Base-by-base conservation (phyloP, 2,888 invertebrate species). In the Rosalia funebris region DNA sequence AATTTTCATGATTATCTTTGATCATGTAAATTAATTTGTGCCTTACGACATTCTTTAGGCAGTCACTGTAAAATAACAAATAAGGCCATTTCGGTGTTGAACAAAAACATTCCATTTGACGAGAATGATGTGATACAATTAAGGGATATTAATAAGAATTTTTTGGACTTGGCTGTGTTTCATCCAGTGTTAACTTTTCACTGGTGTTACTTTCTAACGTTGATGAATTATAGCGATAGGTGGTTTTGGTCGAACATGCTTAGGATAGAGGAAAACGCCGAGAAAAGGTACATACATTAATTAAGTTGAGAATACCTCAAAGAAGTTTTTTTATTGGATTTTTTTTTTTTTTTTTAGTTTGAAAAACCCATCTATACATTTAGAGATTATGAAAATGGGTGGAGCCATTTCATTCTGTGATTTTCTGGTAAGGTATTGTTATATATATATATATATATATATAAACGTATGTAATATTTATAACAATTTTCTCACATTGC, bases 141-240 rank as follows among this genome's bases (percentile, higher is more conserved):
- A 14, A 82, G 83, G 14, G 77, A 82, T 31, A 81, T 89, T 3
- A 89, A 88, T 67, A 65, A 81, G 11, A 81, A 85, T 39, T 89
- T 91, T 76, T 68, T 88, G 44, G 81, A 81, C 63, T 75, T 88
- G 19, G 81, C 83, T 1, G 81, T 81, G 53, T 82, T 83, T 1
- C 87, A 88, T 70, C 93, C 93, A 0, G 78, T 89, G 53, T 79
- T 93, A 42, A 88, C 89, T 1, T 85, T 90, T 52, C 89, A 92
- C 69, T 94, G 93, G 93, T 89, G 89, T 52, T 91, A 92, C 79
- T 81, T 93, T 36, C 83, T 93, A 69, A 89, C 89, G 3, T 83
- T 92, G 41, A 76, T 93, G 48, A 89, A 91, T 73, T 90, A 89
- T 79, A 86, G 89, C 16, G 86, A 89, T 12, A 85, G 88, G 75